Conservation (phyloP, 2,113 vertebrate genomes). For the Amia ocellicauda region DNA sequence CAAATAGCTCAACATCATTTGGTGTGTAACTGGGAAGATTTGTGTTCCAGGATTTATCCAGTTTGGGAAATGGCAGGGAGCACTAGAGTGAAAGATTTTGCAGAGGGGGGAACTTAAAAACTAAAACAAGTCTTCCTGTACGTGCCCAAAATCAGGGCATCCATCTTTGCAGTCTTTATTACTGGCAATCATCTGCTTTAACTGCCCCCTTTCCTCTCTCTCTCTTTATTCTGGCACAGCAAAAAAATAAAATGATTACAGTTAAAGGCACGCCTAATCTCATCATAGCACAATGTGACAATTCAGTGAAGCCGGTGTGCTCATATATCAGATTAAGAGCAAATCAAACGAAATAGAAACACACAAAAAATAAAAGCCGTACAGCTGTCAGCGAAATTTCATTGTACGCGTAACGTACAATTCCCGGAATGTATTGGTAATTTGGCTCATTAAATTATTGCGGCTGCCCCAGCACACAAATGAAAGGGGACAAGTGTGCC, state of each 20-base stretch:
- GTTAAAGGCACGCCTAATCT: background rate
- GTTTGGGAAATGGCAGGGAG: too few relatives aligned
- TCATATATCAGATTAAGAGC: background rate
- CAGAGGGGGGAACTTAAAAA: too few relatives aligned
- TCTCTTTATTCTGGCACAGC: background rate
- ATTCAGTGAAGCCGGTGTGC: background rate
- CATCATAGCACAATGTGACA: background rate
- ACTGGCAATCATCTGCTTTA: too few relatives aligned
- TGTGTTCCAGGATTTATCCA: too few relatives aligned
- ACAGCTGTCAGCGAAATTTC: background rate
- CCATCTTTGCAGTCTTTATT: too few relatives aligned
- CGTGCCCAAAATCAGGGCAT: too few relatives aligned
- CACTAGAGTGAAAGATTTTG: too few relatives aligned
- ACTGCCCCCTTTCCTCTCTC: too few relatives aligned
- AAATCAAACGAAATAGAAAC: too few relatives aligned
- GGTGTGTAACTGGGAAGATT: too few relatives aligned
- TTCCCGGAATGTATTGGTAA: background rate
- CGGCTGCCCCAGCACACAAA: background rate
- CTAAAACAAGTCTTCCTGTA: too few relatives aligned
- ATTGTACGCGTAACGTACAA: slow-evolving; percentile 4
- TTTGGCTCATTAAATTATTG: slow-evolving; percentile 1
- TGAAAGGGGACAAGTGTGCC: background rate
- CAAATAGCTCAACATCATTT: too few relatives aligned
- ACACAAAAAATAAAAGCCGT: background rate
- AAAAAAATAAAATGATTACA: background rate